Percentiles rank a stretch among this genome's conserved stretches.
These are phyloP conservation scores for Drosophila siamana DNA, from an alignment of 2,888 invertebrate genomes.

Conservation along the genomic window DNA sequence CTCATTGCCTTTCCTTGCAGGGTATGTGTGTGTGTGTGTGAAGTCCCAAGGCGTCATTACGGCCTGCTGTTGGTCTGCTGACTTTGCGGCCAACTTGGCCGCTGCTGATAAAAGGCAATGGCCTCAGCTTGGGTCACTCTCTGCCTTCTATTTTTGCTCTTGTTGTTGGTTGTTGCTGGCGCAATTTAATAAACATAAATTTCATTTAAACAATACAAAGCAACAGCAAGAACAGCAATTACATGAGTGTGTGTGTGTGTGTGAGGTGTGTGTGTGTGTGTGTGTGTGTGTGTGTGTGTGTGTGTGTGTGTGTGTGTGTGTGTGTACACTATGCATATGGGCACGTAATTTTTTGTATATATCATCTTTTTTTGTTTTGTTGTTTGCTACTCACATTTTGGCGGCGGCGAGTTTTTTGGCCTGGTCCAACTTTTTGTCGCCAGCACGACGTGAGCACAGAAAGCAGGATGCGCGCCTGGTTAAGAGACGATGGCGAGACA, in stretches of 20 bases:
- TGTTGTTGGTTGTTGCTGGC: constrained; percentile 24
- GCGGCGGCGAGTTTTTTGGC: constrained; percentile 26
- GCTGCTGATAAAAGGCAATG: constrained; percentile 45
- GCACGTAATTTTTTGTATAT: constrained; percentile 67
- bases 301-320: constrained; percentile 25
- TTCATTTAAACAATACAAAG: constrained; percentile 65
- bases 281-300: constrained; percentile 28
- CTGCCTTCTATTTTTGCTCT: background rate
- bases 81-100: constrained; percentile 15
- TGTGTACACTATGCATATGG: constrained; percentile 42
- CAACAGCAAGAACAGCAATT: constrained; percentile 39
- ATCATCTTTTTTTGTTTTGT: constrained; percentile 47
- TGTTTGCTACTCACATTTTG: constrained; percentile 36
- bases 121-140: constrained; percentile 47
- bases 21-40: constrained; percentile 6
- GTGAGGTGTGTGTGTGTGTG: constrained; percentile 23
- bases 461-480: constrained; percentile 36
- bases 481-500: constrained; percentile 51
- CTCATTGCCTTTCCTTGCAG: background rate
- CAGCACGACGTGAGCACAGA: constrained; percentile 36
- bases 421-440: constrained; percentile 57
- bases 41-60: background rate
- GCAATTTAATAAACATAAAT: constrained; percentile 77
- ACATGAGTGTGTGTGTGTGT: constrained; percentile 32
- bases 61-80: constrained; percentile 10